A percentile compares a stretch with the other conserved stretches of the same genome.
Conservation (phyloP, 2,113 vertebrate species). For the Rhinogobius similis region DNA sequence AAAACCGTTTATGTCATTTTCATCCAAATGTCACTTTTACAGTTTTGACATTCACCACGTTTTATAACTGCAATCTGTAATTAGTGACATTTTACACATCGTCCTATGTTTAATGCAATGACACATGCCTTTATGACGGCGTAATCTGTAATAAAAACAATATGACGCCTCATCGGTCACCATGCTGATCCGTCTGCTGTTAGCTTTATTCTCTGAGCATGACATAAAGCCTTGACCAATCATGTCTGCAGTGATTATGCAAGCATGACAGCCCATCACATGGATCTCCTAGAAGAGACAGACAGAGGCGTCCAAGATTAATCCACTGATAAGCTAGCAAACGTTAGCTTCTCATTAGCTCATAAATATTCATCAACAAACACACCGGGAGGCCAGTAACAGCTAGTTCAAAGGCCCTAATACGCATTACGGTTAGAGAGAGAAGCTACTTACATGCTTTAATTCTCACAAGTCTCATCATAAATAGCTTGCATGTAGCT, state of each 20-base stretch:
- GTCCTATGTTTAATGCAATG: neutral
- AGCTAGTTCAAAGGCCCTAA: constrained; percentile 66
- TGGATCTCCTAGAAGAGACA: constrained; percentile 47
- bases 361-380: constrained; percentile 70
- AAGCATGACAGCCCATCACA: constrained; percentile 53
- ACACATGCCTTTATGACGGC: neutral
- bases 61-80: neutral
- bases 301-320: constrained; percentile 53
- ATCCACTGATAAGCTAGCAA: constrained; percentile 62
- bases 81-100: neutral
- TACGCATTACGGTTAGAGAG: constrained; percentile 64
- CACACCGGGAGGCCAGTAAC: constrained; percentile 58
- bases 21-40: neutral
- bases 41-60: neutral
- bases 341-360: constrained; percentile 42
- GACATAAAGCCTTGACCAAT: constrained; percentile 27
- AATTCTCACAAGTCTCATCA: constrained; percentile 69
- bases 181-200: constrained; percentile 14
- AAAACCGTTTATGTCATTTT: neutral
- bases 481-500: constrained; percentile 77
- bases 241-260: constrained; percentile 50
- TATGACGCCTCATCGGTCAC: constrained; percentile 1
- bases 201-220: constrained; percentile 16
- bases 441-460: constrained; percentile 68
- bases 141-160: neutral